A percentile compares a stretch with the other conserved stretches of the same genome.
These are phyloP conservation scores for Nibea albiflora DNA, from an alignment of 2,113 vertebrate species.

Conservation along the genomic window DNA sequence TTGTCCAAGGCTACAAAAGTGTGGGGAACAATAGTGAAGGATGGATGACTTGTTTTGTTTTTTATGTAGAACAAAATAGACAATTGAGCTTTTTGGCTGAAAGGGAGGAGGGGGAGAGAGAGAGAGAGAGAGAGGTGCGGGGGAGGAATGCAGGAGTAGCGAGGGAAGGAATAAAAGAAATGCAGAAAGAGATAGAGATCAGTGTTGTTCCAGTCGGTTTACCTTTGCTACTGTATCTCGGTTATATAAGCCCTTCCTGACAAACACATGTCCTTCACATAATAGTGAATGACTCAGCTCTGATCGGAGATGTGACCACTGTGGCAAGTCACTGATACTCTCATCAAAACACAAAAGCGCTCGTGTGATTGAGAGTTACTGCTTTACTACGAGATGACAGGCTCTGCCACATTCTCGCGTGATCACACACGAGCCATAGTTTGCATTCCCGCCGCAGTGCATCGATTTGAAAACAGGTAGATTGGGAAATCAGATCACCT, in stretches of 20 bases:
- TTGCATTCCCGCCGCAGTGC: conserved; percentile 41
- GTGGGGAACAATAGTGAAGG: conserved; percentile 40
- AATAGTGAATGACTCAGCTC: conserved; percentile 1
- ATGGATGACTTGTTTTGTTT: conserved; percentile 63
- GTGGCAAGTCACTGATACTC: conserved; percentile 23
- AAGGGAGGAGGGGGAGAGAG: conserved; percentile 7
- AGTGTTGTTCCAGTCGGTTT: conserved; percentile 19
- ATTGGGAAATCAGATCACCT: conserved; percentile 45
- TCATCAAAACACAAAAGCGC: conserved; percentile 24
- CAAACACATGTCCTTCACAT: conserved; percentile 11
- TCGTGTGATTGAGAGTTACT: conserved; percentile 10
- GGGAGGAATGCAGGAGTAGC: conserved; percentile 24
- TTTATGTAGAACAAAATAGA: conserved; percentile 49
- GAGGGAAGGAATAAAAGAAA: conserved; percentile 21
- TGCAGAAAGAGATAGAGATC: conserved; percentile 15
- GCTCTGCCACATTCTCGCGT: conserved; percentile 59
- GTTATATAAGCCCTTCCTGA: conserved; percentile 31
- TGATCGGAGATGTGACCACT: conserved; percentile 21
- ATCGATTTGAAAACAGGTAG: conserved; percentile 23
- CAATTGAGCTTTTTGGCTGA: conserved; percentile 32
- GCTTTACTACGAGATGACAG: conserved; percentile 65
- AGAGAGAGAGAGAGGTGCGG: not conserved
- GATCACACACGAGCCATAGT: conserved; percentile 37
- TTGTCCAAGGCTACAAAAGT: conserved; percentile 19
- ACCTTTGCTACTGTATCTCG: not conserved